Evolutionary conservation across 2,113 vertebrate genomes (phyloP).

Genomic region (Pseudopipra pipra): DNA sequence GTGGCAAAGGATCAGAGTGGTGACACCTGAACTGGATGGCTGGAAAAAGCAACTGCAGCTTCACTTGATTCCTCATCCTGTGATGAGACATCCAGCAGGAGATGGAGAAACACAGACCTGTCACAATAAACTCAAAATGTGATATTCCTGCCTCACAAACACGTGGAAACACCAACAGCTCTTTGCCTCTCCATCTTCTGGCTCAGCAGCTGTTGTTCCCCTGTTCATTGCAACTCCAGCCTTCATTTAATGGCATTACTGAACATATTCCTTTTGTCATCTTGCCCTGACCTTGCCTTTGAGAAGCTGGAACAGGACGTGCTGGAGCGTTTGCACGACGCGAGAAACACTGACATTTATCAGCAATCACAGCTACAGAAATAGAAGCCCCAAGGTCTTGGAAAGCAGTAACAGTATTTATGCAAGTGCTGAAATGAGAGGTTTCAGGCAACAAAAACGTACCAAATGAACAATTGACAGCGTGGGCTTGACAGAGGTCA

Average conservation of each 20-base stretch:
- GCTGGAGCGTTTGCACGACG: neutral
- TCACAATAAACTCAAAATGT: neutral
- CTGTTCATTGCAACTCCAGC: neutral
- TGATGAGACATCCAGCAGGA: neutral
- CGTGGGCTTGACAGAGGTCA: neutral
- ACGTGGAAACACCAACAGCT: neutral
- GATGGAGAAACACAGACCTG: neutral
- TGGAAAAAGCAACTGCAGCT: neutral
- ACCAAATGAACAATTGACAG: neutral
- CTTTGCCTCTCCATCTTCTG: neutral
- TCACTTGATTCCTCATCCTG: neutral
- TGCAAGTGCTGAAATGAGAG: slow-evolving; percentile 18
- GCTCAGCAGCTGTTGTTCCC: neutral
- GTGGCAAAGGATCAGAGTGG: neutral
- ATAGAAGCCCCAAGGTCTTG: slow-evolving; percentile 27
- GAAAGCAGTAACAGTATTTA: neutral
- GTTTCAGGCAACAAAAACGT: neutral
- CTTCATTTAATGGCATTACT: neutral
- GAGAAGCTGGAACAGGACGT: neutral
- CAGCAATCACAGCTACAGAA: neutral
- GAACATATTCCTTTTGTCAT: slow-evolving; percentile 25
- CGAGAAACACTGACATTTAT: neutral
- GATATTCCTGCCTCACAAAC: neutral
- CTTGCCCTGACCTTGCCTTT: slow-evolving; percentile 13
- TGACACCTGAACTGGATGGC: neutral